Base-by-base conservation (phyloP, 2,797 vertebrate species). In the Prionace glauca region DNA sequence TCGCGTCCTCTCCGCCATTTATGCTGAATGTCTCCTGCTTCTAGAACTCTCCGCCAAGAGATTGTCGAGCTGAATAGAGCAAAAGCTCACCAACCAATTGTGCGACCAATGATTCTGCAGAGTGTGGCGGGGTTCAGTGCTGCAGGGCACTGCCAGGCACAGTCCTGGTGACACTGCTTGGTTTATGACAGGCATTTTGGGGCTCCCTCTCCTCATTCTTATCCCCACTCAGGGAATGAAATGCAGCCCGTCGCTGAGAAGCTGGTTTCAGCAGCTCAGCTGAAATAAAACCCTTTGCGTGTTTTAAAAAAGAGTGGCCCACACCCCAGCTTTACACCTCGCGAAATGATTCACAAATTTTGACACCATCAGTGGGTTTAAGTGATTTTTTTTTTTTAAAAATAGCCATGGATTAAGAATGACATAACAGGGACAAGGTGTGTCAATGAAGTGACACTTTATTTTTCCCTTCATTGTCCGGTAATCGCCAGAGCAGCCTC, bases 391-490 rank as follows among this genome's bases (percentile, higher is more conserved):
- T 2, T n/a, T 95, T n/a, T n/a, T n/a, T n/a, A 96, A 96, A 69
- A 96, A 96, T 97, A 60, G 84, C 32, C 91, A 79, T 88, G 97
- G 98, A 98, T 99, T 98, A 98, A 98, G 97, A 98, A 97, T 98
- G 98, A 98, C 97, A 97, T 97, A 97, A 97, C 97, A 97, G 97
- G 98, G 98, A 98, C 98, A 98, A 98, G 97, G 97, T 97, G 98
- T 98, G 98, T 98, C 98, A 98, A 98, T 97, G 97, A 97, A 96
- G 97, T 97, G 98, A 98, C 98, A 98, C 98, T 98, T 98, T 97
- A 97, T 98, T 98, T 98, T 98, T 98, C 98, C 97, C 97, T 97
- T 98, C 97, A 97, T 98, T 98, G 98, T 99, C 97, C 98, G 98
- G 97, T 98, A 98, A 98, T 97, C 97, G 98, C 97, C 97, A 98